Percentiles rank a stretch among this genome's conserved stretches.
Conservation (phyloP, 2,113 vertebrate species). For the Chaenocephalus aceratus region DNA sequence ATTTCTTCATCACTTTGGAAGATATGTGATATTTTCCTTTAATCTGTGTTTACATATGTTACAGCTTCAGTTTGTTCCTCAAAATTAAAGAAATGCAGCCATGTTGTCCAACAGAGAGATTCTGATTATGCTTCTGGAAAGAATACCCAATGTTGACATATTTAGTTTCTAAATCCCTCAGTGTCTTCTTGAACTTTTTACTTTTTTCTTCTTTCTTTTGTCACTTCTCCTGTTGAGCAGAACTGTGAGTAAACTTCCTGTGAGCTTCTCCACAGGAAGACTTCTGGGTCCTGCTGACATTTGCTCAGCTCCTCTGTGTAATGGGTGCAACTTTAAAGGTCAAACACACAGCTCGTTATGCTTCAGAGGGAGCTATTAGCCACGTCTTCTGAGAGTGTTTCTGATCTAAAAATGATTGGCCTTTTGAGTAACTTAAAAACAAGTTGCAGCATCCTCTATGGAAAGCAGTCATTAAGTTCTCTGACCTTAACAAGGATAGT, state of each 20-base stretch:
- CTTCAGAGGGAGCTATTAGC: conserved; percentile 70
- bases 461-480: conserved; percentile 18
- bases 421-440: conserved; percentile 34
- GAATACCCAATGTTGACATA: too few species aligned
- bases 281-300: conserved; percentile 57
- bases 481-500: background rate
- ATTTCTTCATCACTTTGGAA: too few species aligned
- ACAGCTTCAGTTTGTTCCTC: too few species aligned
- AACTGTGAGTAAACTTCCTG: conserved; percentile 2
- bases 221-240: background rate
- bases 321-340: conserved; percentile 69
- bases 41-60: too few species aligned
- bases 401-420: conserved; percentile 17
- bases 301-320: conserved; percentile 31
- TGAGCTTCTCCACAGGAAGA: background rate
- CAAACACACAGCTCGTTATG: conserved; percentile 53
- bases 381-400: conserved; percentile 45
- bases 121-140: too few species aligned
- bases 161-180: too few species aligned
- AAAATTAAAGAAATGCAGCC: too few species aligned
- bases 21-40: too few species aligned
- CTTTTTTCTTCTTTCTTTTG: too few species aligned
- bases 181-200: too few species aligned
- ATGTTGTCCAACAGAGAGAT: too few species aligned
- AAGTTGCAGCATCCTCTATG: background rate